Evolutionary conservation across 1,140 invertebrate species (phyloP).

Genomic region (Tachypleus tridentatus): DNA sequence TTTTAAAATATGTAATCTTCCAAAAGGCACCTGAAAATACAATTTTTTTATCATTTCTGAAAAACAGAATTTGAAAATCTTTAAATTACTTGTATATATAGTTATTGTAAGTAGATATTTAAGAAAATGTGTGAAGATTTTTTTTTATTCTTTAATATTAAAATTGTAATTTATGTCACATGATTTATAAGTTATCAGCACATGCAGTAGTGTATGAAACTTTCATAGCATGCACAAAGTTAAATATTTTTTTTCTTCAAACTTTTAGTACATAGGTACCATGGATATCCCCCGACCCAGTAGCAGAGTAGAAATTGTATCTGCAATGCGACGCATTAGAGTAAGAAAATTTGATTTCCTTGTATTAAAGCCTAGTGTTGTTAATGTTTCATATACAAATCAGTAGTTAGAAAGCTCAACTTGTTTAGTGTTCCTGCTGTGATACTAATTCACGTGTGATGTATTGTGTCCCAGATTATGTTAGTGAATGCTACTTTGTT

Average conservation of each 20-base stretch:
- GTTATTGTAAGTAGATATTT: no score
- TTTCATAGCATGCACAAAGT: constrained; percentile 1
- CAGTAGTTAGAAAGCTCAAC: no score
- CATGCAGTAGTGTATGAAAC: not conserved
- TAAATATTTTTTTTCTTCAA: constrained; percentile 15
- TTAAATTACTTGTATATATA: no score
- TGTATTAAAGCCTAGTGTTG: not conserved
- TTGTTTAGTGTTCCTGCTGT: no score
- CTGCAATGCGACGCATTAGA: constrained; percentile 92
- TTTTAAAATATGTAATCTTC: no score
- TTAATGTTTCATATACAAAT: no score
- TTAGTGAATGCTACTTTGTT: no score
- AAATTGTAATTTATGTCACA: constrained; percentile 3
- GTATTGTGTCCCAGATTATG: not conserved
- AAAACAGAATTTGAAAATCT: no score
- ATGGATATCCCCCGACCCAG: constrained; percentile 90
- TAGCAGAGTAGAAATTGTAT: constrained; percentile 92
- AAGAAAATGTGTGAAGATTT: no score
- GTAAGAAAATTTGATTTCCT: constrained; percentile 47
- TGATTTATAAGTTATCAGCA: constrained; percentile 7
- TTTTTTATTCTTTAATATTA: not conserved
- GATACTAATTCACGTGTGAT: no score
- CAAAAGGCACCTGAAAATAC: no score
- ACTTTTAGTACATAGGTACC: constrained; percentile 88
- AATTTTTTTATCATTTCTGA: no score